These are phyloP conservation scores for Aphyosemion australe DNA, from an alignment of 2,113 vertebrate species.

Conservation along the genomic window DNA sequence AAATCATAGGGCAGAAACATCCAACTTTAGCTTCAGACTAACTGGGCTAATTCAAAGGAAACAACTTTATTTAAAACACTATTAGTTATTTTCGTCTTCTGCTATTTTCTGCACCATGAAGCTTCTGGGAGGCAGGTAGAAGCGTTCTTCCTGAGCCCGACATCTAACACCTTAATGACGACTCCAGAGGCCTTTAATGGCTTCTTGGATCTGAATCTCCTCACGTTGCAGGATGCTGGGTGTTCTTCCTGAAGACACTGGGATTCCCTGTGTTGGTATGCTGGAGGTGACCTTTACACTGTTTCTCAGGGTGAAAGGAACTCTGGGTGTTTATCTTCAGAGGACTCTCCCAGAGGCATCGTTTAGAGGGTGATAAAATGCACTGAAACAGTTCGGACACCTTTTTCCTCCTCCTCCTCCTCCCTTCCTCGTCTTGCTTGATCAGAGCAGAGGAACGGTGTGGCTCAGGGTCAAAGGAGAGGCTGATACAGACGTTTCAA, in stretches of 20 bases:
- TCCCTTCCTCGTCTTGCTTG: constrained; percentile 31
- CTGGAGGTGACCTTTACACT: constrained; percentile 8
- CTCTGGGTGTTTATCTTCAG: background rate
- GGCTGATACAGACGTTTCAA: constrained; percentile 55
- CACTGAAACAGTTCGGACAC: constrained; percentile 25
- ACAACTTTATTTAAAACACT: background rate
- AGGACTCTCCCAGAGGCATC: constrained; percentile 25
- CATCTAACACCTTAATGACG: constrained; percentile 46
- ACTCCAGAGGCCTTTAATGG: constrained; percentile 45
- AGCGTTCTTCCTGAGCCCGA: constrained; percentile 19
- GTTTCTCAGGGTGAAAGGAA: background rate
- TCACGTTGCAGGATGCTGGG: constrained; percentile 32
- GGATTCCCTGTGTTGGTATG: constrained; percentile 24
- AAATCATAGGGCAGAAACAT: too few relatives aligned
- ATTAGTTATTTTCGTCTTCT: constrained; percentile 5
- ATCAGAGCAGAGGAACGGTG: constrained; percentile 27
- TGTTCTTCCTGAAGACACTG: constrained; percentile 36
- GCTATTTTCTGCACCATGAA: constrained; percentile 14
- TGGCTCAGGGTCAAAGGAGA: constrained; percentile 46
- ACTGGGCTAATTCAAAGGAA: too few relatives aligned
- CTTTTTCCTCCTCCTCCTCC: background rate
- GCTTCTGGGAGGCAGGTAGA: constrained; percentile 32
- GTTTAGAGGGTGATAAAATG: constrained; percentile 42
- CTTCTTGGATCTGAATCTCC: constrained; percentile 26
- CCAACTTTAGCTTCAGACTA: too few relatives aligned